Base-by-base conservation (phyloP, 2,113 vertebrate genomes). In the Channa maculata region DNA sequence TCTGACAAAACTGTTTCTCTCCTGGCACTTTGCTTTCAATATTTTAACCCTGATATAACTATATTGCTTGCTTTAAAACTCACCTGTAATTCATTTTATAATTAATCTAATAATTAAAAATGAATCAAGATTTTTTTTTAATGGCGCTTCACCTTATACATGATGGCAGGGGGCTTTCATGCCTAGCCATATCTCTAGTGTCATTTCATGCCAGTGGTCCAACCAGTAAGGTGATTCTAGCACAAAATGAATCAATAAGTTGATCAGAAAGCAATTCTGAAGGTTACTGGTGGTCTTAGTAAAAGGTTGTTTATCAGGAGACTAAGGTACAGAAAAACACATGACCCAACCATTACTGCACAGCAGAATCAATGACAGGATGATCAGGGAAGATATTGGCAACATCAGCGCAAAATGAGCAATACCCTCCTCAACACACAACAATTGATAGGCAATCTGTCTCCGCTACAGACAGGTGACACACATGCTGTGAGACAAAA, bases 381-480 rank as follows among this genome's bases (percentile, higher is more conserved):
- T 85, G 88, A 91, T 92, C 84, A 82, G 73, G 75, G 64, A 60
- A 86, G 76, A 90, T 92, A 89, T 87, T 90, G 90, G 89, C 91
- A 90, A 89, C 86, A 88, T 67, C 74, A 86, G 72, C 79, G 70
- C 59, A 37, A 66, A 43, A 75, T 66, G 86, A 88, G 90, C 89
- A 87, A 78, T 74, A 71, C 63, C 84, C 79, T 85, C 67, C 83
- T 86, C 80, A 69, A 79, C 85, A 86, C 79, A 79, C 88, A 86
- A 82, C 85, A 86, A 85, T 68, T 84, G 87, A 91, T 88, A 65
- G 65, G 80, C 83, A 88, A 91, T 93, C 85, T 92, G 73, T 92
- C 85, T 90, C n/a, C 14, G 71, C 74, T 39, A 11, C 12, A 66
- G 63, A 52, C 63, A 45, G 65, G 53, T 82, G 69, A 77, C 12